Evolutionary conservation across 2,113 vertebrate species (phyloP).

Genomic region (Plecotus auritus): DNA sequence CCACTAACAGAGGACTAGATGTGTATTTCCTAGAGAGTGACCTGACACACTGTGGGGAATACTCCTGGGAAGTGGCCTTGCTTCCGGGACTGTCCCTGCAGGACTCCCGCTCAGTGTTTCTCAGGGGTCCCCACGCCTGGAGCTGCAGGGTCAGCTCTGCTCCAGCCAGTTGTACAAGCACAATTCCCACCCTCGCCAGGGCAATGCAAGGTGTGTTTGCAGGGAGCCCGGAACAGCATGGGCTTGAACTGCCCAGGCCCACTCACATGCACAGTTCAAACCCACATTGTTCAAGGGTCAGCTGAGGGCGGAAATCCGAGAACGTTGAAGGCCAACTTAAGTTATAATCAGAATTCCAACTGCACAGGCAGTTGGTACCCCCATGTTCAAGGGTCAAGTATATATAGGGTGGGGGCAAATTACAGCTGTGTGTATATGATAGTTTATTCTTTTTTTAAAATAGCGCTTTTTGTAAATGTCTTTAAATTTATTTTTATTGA

Average conservation of each 20-base stretch:
- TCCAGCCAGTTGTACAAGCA: too few relatives aligned
- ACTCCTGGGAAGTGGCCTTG: background rate
- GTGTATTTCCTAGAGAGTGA: background rate
- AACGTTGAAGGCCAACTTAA: background rate
- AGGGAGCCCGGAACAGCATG: background rate
- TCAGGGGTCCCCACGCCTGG: background rate
- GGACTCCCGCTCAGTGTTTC: background rate
- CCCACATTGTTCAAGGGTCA: background rate
- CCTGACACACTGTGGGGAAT: background rate
- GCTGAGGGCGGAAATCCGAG: background rate
- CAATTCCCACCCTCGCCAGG: background rate
- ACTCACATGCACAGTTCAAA: too few relatives aligned
- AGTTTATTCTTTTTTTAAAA: too few relatives aligned
- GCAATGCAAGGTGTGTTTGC: background rate
- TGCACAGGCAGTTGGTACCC: background rate
- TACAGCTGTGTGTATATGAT: too few relatives aligned
- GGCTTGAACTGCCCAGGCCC: background rate
- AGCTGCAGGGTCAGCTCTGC: too few relatives aligned
- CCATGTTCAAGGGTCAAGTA: background rate
- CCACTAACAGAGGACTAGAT: background rate
- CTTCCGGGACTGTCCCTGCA: accelerated
- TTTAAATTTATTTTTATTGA: too few relatives aligned
- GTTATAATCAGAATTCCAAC: background rate
- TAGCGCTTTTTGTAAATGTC: too few relatives aligned
- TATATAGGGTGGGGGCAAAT: too few relatives aligned